Conservation (phyloP, 2,113 vertebrate genomes). For the Panurus biarmicus region DNA sequence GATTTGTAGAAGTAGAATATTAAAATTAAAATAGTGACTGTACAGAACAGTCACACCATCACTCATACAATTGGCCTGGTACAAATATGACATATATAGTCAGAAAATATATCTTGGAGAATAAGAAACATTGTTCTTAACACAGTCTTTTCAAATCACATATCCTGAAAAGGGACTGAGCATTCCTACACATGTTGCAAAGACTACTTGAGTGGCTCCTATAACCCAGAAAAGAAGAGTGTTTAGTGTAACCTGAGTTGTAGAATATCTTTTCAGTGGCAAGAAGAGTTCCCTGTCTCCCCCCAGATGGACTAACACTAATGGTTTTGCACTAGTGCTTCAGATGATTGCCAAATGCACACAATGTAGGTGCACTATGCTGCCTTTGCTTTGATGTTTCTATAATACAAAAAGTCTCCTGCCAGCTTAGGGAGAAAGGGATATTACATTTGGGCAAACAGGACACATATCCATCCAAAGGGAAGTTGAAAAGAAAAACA, state of each 20-base stretch:
- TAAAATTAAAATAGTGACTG: not conserved
- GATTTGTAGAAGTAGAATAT: not conserved
- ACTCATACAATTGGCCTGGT: not conserved
- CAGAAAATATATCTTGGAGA: not conserved
- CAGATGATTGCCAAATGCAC: not conserved
- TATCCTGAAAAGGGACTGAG: not conserved
- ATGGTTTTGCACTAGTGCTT: not conserved
- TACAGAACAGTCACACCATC: not conserved
- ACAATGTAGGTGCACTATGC: not conserved
- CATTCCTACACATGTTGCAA: not conserved
- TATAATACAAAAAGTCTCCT: conserved; percentile 16
- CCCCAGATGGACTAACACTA: not conserved
- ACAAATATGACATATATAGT: not conserved
- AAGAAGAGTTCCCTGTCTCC: not conserved
- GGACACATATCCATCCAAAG: not conserved
- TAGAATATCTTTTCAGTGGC: not conserved
- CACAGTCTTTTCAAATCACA: not conserved
- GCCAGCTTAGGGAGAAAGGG: conserved; percentile 11
- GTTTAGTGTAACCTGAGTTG: not conserved
- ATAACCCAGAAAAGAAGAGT: not conserved
- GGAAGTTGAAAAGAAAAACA: not conserved
- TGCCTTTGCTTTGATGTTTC: not conserved
- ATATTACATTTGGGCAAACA: not conserved
- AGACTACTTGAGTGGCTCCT: not conserved
- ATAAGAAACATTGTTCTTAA: not conserved